A percentile compares a stretch with the other conserved stretches of the same genome.
These are phyloP conservation scores for Protonemura montana DNA, from an alignment of 2,888 invertebrate genomes.

Conservation along the genomic window DNA sequence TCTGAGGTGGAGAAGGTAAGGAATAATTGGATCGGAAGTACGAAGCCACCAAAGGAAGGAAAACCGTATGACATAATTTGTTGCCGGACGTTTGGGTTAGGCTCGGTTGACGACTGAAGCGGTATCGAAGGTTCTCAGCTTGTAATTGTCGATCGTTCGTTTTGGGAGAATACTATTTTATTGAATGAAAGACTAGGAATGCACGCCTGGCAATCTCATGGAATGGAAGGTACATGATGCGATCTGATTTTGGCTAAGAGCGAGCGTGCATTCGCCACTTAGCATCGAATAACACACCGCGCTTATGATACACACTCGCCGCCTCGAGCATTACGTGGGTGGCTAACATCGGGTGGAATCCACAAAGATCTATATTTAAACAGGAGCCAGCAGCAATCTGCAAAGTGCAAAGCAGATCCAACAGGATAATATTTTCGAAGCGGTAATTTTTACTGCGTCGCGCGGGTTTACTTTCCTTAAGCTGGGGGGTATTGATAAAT, in stretches of 20 bases:
- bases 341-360: neutral
- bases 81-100: neutral
- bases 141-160: no score
- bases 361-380: neutral
- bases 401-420: neutral
- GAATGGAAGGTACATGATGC: no score
- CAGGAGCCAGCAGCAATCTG: neutral
- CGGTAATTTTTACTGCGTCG: neutral
- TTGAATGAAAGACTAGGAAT: no score
- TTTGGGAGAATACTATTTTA: no score
- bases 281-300: no score
- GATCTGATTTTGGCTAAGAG: no score
- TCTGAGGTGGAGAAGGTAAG: neutral
- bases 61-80: neutral
- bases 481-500: neutral
- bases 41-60: neutral
- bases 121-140: no score
- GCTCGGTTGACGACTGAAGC: neutral
- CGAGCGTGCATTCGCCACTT: no score
- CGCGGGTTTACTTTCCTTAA: neutral
- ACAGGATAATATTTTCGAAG: neutral
- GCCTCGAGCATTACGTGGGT: neutral
- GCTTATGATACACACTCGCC: no score
- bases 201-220: no score
- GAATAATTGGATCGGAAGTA: constrained; percentile 3